Base-by-base conservation (phyloP, 2,888 invertebrate species). In the Idaea aversata region DNA sequence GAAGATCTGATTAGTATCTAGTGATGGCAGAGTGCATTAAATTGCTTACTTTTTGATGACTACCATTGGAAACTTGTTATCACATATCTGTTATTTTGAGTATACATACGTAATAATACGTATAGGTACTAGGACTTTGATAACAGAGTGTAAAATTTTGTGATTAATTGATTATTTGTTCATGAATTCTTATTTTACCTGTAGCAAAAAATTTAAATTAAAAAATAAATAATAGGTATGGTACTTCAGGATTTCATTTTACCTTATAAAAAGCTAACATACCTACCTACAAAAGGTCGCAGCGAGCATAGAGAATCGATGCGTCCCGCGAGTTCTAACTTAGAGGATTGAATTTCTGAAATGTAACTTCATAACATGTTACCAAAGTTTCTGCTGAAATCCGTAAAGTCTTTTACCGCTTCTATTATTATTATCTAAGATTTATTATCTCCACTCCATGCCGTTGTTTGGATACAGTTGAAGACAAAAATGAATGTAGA, bases 301-400 rank as follows among this genome's bases (percentile, higher is more conserved):
- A 67, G 71, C 72, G 72, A 79, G 82, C 67, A 74, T 67, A 67
- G 71, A 73, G 72, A 79, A 82, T 79, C 73, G 75, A 84, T 82
- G 78, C 70, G 75, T 81, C 80, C 81, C 83, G 66, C 61, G 78
- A 78, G 79, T 68, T 70, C 65, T 36, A 76, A 77, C 71, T 77
- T 72, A 65, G 61, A 68, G 71, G 69, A 76, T 79, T 74, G 70
- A 70, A 70, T 77, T 75, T 75, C 67, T 72, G 63, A 74, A 73
- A 75, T 70, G 65, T 70, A 64, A 35, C 64, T 70, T 62, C 59
- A 65, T 64, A 64, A 63, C 64, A 47, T 68, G 62, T 67, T 68
- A 64, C 61, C 36, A 62, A 69, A 72, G 63, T 72, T 72, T 69
- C 4, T 63, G 61, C 61, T 61, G 63, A 67, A 59, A 47, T 61